Base-by-base conservation (phyloP, 2,797 vertebrate species). In the Meda fulgida region DNA sequence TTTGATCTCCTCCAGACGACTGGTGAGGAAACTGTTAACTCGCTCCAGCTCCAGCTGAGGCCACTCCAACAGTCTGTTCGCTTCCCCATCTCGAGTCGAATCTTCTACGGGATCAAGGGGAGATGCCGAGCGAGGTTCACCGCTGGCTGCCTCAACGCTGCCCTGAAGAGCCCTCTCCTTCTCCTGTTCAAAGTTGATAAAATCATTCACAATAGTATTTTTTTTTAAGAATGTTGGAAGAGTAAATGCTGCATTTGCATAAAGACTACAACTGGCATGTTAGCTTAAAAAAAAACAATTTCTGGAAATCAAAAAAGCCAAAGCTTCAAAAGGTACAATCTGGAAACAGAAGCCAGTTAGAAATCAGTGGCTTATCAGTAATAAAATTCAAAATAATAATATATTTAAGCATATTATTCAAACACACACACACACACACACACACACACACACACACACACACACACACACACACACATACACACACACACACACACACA, bases 11-110 rank as follows among this genome's bases (percentile, higher is more conserved):
- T 98, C 98, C 26, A 99, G 95, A 21, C 97, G 97, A 93, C 97
- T 99, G 89, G 97, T 99, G 86, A 99, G 95, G 89, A 99, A 99
- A 93, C 96, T 99, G 94, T 98, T 99, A 87, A 99, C 98, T 0
- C 97, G 95, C 90, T 99, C 98, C 48, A 99, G 93, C 89, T 99
- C 98, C 88, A 95, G 93, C 91, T 98, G 97, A 0, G 98, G 98
- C 98, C 98, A 99, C 83, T 99, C 97, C 60, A 98, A 93, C 75
- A 98, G 93, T 84, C 95, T 93, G 65, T 93, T 93, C 6, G 93
- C 91, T 69, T 96, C 96, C 18, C 91, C 93, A 0, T 95, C 95
- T 0, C 91, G 81, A 34, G 91, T 51, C 8, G 88, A 87, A 76
- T 95, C 95, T 7, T 87, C 89, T 40, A 69, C 55, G 4, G 92